phyloP scores from a whole-genome alignment of 2,797 vertebrate genomes.

The Coluber constrictor region DNA sequence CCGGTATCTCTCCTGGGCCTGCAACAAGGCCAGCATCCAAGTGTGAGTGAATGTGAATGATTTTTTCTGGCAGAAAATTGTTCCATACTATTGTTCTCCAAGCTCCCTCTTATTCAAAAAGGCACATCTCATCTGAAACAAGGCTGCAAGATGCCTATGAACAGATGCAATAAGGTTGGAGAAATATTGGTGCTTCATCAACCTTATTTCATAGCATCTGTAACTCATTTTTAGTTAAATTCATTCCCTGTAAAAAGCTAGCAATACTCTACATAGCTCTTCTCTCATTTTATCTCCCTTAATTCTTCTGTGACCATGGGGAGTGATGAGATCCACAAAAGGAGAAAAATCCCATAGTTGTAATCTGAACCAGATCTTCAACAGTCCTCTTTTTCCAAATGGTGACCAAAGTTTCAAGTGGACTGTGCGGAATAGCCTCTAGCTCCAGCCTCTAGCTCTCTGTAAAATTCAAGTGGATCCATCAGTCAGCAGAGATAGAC shows the following conservation, averaged over 20 bases:
- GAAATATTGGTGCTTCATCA: neutral
- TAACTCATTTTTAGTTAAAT: neutral
- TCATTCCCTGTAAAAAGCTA: neutral
- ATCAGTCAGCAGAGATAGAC: too few species aligned
- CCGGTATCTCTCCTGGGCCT: neutral
- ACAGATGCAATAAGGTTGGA: neutral
- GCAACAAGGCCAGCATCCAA: neutral
- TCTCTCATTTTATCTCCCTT: neutral
- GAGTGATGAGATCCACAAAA: neutral
- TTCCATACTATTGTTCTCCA: neutral
- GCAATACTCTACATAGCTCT: neutral
- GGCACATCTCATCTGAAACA: neutral
- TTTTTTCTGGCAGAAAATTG: neutral
- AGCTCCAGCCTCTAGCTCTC: too few species aligned
- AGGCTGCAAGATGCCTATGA: neutral
- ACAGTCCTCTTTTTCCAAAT: too few species aligned
- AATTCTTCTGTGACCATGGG: neutral
- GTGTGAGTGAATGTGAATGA: neutral
- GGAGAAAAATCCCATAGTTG: neutral
- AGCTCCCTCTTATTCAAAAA: neutral
- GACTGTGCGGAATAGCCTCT: too few species aligned
- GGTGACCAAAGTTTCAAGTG: too few species aligned
- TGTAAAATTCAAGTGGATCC: too few species aligned
- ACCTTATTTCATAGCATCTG: neutral
- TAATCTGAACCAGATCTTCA: neutral